Evolutionary conservation across 2,888 invertebrate genomes (phyloP).

Genomic region (Eremobia ochroleuca): DNA sequence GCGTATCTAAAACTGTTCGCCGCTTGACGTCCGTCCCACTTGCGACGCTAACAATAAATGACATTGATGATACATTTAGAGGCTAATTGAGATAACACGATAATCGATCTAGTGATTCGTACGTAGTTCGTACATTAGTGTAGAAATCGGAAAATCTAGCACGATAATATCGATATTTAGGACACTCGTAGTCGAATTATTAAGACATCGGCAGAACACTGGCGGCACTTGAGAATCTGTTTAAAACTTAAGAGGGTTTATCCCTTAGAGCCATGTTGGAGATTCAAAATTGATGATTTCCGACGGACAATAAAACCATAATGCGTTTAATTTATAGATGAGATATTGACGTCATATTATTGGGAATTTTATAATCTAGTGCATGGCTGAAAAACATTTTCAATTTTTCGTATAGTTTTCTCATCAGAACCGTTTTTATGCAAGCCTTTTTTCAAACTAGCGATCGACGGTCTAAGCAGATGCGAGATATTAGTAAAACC

Average conservation of each 20-base stretch:
- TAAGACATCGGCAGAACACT: constrained; percentile 17
- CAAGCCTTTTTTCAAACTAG: too few relatives aligned
- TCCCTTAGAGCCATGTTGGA: too few relatives aligned
- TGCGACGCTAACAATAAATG: constrained; percentile 58
- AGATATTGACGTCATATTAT: too few relatives aligned
- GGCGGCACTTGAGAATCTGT: constrained; percentile 13
- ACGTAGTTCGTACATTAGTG: constrained; percentile 20
- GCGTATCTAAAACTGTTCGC: constrained; percentile 54
- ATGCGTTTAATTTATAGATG: too few relatives aligned
- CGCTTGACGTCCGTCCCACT: constrained; percentile 57
- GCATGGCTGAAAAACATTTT: too few relatives aligned
- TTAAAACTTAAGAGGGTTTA: constrained; percentile 22
- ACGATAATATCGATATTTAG: constrained; percentile 39
- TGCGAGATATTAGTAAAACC: too few relatives aligned
- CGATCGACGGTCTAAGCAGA: too few relatives aligned
- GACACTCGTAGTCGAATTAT: constrained; percentile 24
- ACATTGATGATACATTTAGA: constrained; percentile 61
- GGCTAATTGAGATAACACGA: constrained; percentile 60
- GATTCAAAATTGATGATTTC: too few relatives aligned
- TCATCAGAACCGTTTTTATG: too few relatives aligned
- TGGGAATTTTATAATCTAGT: too few relatives aligned
- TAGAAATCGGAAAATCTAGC: constrained; percentile 40
- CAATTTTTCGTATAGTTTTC: too few relatives aligned
- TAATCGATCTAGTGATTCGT: constrained; percentile 37
- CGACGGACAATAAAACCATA: too few relatives aligned